phyloP scores from a whole-genome alignment of 2,113 vertebrate species.

The Siniperca chuatsi region DNA sequence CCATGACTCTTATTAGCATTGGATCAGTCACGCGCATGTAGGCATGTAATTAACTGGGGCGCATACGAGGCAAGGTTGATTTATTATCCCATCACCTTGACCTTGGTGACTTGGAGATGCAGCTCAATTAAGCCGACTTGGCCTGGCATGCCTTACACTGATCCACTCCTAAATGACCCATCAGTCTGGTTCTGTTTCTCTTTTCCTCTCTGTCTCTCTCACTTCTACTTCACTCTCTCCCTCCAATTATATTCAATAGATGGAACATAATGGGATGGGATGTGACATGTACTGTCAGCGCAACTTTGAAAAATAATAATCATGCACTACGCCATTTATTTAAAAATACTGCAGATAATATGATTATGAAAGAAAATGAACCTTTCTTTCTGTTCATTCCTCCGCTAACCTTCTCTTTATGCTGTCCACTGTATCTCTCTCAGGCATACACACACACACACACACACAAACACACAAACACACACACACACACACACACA shows the following conservation, averaged over 20 bases:
- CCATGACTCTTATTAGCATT: conserved; percentile 72
- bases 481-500: no score
- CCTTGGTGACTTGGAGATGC: conserved; percentile 74
- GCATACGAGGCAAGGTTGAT: conserved; percentile 64
- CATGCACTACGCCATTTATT: not conserved
- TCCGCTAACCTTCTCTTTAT: not conserved
- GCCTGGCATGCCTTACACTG: conserved; percentile 46
- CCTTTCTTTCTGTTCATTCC: not conserved
- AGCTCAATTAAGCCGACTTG: conserved; percentile 79
- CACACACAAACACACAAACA: not conserved
- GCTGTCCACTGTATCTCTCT: not conserved
- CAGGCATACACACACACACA: not conserved
- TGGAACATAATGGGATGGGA: conserved; percentile 10
- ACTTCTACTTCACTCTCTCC: conserved; percentile 15
- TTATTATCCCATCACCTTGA: conserved; percentile 83
- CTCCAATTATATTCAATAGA: conserved; percentile 21
- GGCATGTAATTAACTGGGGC: conserved; percentile 79
- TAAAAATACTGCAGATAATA: not conserved
- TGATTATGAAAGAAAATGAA: not conserved
- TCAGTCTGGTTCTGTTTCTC: conserved; percentile 41
- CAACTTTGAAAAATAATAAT: conserved; percentile 20
- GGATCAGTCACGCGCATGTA: conserved; percentile 75
- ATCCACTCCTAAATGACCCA: conserved; percentile 70
- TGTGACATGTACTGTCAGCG: not conserved
- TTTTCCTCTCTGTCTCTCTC: not conserved